phyloP scores from a whole-genome alignment of 2,888 invertebrate species.

The Exephanes ischioxanthus region DNA sequence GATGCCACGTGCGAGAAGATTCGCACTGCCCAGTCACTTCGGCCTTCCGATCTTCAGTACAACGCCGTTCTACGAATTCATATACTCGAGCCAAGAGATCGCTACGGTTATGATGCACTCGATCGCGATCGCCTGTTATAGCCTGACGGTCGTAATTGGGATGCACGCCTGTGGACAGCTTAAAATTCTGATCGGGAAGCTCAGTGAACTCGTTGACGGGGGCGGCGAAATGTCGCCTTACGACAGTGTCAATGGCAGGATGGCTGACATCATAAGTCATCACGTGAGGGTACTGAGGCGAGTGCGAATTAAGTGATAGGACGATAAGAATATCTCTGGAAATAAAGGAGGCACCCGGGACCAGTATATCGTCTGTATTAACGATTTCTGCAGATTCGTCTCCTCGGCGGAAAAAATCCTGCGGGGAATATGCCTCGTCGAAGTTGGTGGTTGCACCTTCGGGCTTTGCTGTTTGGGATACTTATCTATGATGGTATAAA shows the following conservation, averaged over 20 bases:
- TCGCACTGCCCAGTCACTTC: slow-evolving; percentile 72
- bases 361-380: neutral
- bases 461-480: slow-evolving; percentile 78
- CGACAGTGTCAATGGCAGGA: slow-evolving; percentile 3
- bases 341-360: neutral
- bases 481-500: slow-evolving; percentile 75
- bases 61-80: slow-evolving; percentile 76
- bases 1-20: slow-evolving; percentile 65
- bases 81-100: slow-evolving; percentile 75
- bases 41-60: slow-evolving; percentile 66
- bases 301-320: slow-evolving; percentile 12
- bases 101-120: slow-evolving; percentile 75
- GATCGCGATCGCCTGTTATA: slow-evolving; percentile 74
- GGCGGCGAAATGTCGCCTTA: neutral
- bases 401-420: slow-evolving; percentile 73
- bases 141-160: slow-evolving; percentile 76
- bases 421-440: slow-evolving; percentile 76
- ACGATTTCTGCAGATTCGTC: slow-evolving; percentile 28
- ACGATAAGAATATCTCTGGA: neutral
- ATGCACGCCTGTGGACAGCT: slow-evolving; percentile 79
- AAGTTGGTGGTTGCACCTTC: slow-evolving; percentile 77
- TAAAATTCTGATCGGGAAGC: slow-evolving; percentile 70
- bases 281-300: slow-evolving; percentile 75
- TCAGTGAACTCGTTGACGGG: slow-evolving; percentile 67
- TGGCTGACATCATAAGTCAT: slow-evolving; percentile 71